phyloP scores from a whole-genome alignment of 2,888 invertebrate genomes.

The Cosmia trapezina region DNA sequence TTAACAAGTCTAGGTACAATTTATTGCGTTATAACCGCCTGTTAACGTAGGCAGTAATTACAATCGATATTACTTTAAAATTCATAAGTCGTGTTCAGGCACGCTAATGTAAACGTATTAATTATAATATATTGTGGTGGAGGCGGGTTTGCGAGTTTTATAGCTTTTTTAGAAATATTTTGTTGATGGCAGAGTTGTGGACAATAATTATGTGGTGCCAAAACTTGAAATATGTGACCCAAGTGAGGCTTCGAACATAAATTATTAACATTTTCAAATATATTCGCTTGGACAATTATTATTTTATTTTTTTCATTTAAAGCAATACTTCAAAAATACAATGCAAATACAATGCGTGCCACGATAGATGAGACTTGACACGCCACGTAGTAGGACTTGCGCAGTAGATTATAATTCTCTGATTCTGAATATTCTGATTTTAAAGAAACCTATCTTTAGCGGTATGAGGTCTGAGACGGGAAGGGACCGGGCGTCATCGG shows the following conservation, averaged over 20 bases:
- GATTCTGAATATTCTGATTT: no score
- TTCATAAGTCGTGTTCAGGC: constrained; percentile 59
- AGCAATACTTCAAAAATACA: background rate
- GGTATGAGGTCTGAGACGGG: no score
- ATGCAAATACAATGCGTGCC: no score
- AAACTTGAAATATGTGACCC: constrained; percentile 14
- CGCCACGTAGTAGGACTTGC: no score
- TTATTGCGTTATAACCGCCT: constrained; percentile 63
- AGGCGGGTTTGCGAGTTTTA: constrained; percentile 43
- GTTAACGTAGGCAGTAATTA: constrained; percentile 62
- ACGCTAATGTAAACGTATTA: constrained; percentile 51
- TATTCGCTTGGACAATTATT: background rate
- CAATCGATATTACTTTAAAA: constrained; percentile 64
- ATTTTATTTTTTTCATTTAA: no score
- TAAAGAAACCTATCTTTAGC: no score
- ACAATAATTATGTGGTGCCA: constrained; percentile 29
- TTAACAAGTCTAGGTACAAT: constrained; percentile 52
- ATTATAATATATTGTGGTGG: constrained; percentile 42
- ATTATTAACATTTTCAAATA: background rate
- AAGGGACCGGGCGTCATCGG: no score
- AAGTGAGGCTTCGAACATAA: background rate
- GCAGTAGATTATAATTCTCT: no score
- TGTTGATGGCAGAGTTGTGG: constrained; percentile 16
- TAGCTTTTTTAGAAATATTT: constrained; percentile 41
- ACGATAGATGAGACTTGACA: no score